Evolutionary conservation across 2,888 invertebrate species (phyloP), one percentile per base, ranked within the genome.

Genomic region (Rhagophthalmus giganteus): DNA sequence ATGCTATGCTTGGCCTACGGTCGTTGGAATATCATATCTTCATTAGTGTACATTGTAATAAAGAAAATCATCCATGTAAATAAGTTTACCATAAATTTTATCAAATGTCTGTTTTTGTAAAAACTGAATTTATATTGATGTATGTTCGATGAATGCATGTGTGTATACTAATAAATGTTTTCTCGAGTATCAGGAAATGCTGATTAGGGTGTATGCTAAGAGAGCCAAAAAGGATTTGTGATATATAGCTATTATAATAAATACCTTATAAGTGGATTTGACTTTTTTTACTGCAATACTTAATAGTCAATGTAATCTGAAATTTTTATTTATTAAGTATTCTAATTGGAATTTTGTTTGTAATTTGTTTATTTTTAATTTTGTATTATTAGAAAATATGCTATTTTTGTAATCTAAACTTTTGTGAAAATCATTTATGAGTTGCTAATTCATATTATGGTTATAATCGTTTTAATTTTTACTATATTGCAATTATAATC

Each of bases 141-240:
- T 40, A 39, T 54, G 57, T 46, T 39, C 40, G 47, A 51, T 49
- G 46, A 49, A 67, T 66, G 71, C 59, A 55, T 64, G 68, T 49
- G 52, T 64, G 60, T 65, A 63, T 62, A 72, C 64, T 69, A 69
- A 69, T 70, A 68, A 60, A 69, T 70, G 70, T 71, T 72, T 69
- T 71, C 69, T 64, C 69, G 70, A 72, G 65, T 70, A 70, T 66
- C 67, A 64, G 67, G 67, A 58, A 58, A 70, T 72, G 69, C 70
- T 70, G 68, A 79, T 77, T 80, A 79, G 81, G 75, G 81, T 82
- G 82, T 81, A 81, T 82, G 82, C 81, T 80, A 71, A 73, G 80
- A 81, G 80, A 82, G 81, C 83, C 83, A 83, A 83, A 83, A 82
- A 83, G 81, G 82, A 83, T 83, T 83, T 83, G 83, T 83, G 83